Base-by-base conservation (phyloP, 2,797 vertebrate species). In the Microctenopoma stevenorrisi region DNA sequence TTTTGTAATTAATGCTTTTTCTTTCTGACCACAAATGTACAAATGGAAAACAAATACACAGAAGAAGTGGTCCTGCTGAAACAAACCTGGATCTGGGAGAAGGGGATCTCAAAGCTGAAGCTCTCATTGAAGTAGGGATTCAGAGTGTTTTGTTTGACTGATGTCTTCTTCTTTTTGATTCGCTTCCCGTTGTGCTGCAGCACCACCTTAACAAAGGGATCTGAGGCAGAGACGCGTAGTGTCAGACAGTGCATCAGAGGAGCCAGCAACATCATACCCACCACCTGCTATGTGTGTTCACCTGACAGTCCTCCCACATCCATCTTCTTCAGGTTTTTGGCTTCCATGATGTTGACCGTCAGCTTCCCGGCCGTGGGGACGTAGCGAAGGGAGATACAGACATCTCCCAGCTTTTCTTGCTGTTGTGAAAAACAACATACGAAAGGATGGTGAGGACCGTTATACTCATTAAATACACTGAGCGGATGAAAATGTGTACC, bases 81-180 rank as follows among this genome's bases (percentile, higher is more conserved):
- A 2, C 16, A 26, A 69, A 96, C 96, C 95, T 97, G 96, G 66
- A 97, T 94, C 88, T 96, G 96, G 59, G 96, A 96, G 63, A 96
- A 97, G n/a, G 96, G 95, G 69, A 97, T 95, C 90, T 97, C 96
- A 12, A 97, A 97, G 87, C 96, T 97, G 71, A 97, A 97, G 78
- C 96, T 96, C 73, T 97, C 96, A 0, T 97, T 97, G 88, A 97
- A 97, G 72, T 97, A 97, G 2, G 96, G 96, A 74, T 96, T 97
- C 78, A 97, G 91, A 0, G 96, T 97, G 86, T 97, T 97, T 79
- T 97, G 96, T 84, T 97, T 97, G 33, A 97, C 96, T 0, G 96
- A 94, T 0, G 96, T 96, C 92, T 97, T 97, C 93, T 97, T 97
- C 88, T 97, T 97, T 84, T 96, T 95, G 64, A 97, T 82, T 16